phyloP scores from a whole-genome alignment of 2,797 vertebrate species.

The Sardinella longiceps region DNA sequence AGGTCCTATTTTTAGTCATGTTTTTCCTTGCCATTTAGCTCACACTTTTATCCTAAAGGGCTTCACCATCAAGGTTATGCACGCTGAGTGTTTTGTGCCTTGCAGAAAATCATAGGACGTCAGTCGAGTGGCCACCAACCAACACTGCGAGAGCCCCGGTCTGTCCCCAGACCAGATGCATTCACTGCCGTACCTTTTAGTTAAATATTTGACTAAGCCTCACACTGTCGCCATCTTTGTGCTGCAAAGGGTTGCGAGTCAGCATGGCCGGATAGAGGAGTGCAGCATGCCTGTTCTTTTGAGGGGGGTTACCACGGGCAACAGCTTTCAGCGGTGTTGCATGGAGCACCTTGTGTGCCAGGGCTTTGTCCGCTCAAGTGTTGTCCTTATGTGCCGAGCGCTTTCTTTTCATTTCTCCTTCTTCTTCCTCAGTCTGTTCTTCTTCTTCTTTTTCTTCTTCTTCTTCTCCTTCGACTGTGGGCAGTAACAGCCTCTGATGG shows the following conservation, averaged over 20 bases:
- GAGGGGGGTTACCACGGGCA: conserved; percentile 81
- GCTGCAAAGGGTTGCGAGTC: conserved; percentile 58
- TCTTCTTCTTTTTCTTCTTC: too few species aligned
- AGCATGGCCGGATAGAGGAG: conserved; percentile 76
- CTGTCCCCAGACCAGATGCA: not conserved
- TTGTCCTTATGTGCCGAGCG: conserved; percentile 80
- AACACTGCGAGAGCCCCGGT: not conserved
- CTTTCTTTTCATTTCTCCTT: conserved; percentile 56
- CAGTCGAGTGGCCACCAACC: not conserved
- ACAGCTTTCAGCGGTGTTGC: conserved; percentile 80
- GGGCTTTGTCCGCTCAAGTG: conserved; percentile 81
- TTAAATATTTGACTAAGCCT: conserved; percentile 75
- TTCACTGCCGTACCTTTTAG: conserved; percentile 31
- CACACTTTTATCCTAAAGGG: not conserved
- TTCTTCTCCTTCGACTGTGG: conserved; percentile 53
- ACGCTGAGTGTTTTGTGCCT: not conserved
- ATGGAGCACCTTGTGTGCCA: conserved; percentile 80
- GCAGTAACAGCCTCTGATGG: conserved; percentile 82
- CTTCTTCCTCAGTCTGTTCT: too few species aligned
- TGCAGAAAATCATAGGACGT: not conserved
- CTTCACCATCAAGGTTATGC: not conserved
- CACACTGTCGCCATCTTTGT: conserved; percentile 71
- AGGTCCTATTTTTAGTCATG: not conserved
- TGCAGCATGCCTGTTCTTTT: conserved; percentile 78
- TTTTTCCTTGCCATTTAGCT: not conserved